A percentile compares a stretch with the other conserved stretches of the same genome.
These are phyloP conservation scores for Florisuga fusca DNA, from an alignment of 2,797 vertebrate genomes.

Conservation along the genomic window DNA sequence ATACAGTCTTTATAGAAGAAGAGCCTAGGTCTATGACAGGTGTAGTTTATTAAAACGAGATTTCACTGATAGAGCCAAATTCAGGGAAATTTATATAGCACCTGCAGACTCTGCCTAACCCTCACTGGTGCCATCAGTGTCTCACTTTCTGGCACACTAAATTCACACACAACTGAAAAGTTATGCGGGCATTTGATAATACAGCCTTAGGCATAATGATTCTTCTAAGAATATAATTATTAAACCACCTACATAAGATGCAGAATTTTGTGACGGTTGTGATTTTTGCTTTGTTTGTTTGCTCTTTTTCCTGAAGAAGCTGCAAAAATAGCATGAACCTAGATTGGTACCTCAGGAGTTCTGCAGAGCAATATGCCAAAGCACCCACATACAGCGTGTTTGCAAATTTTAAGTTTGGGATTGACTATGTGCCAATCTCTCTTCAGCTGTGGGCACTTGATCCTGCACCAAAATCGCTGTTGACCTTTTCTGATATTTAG, in stretches of 20 bases:
- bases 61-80: not conserved
- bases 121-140: not conserved
- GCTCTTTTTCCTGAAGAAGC: not conserved
- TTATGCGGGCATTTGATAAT: not conserved
- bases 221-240: not conserved
- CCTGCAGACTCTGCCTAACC: slow-evolving; percentile 20
- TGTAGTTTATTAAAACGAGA: not conserved
- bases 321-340: not conserved
- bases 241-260: not conserved
- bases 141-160: slow-evolving; percentile 13
- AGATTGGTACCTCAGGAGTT: slow-evolving; percentile 16
- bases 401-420: slow-evolving; percentile 50
- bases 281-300: not conserved
- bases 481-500: slow-evolving; percentile 82
- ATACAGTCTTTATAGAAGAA: not conserved
- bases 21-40: not conserved
- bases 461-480: slow-evolving; percentile 21
- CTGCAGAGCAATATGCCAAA: slow-evolving; percentile 45
- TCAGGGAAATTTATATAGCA: slow-evolving; percentile 29
- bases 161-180: not conserved
- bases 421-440: slow-evolving; percentile 55
- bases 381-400: not conserved
- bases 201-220: not conserved
- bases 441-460: slow-evolving; percentile 31
- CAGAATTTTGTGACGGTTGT: not conserved